These are phyloP conservation scores for Drosophila incognita DNA, from an alignment of 2,888 invertebrate species.

Conservation along the genomic window DNA sequence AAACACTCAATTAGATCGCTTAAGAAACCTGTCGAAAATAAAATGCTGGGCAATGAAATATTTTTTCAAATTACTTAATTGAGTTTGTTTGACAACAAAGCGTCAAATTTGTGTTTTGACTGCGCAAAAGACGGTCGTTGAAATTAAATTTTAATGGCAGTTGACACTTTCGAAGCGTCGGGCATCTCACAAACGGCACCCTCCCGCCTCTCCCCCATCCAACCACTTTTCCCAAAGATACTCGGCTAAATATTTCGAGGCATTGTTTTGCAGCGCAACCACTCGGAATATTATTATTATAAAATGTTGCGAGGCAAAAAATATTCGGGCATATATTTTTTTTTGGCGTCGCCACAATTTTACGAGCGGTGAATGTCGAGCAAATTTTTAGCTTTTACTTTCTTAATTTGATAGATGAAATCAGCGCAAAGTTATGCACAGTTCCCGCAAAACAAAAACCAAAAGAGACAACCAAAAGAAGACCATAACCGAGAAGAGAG, in stretches of 20 bases:
- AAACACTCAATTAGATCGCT: slow-evolving; percentile 43
- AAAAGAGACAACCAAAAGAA: not conserved
- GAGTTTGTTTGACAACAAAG: slow-evolving; percentile 42
- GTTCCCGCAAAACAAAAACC: slow-evolving; percentile 12
- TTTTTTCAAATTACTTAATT: slow-evolving; percentile 44
- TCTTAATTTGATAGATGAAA: slow-evolving; percentile 78
- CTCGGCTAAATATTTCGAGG: slow-evolving; percentile 18
- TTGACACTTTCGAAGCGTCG: slow-evolving; percentile 57
- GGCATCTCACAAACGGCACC: not conserved
- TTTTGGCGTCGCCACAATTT: slow-evolving; percentile 61
- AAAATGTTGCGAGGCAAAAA: slow-evolving; percentile 32
- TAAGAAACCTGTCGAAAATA: slow-evolving; percentile 29
- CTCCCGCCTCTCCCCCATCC: not conserved
- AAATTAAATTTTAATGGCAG: slow-evolving; percentile 67
- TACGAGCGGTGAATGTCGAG: slow-evolving; percentile 53
- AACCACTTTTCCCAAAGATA: not conserved
- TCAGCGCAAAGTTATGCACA: slow-evolving; percentile 69
- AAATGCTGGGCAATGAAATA: slow-evolving; percentile 15
- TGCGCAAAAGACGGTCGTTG: slow-evolving; percentile 46
- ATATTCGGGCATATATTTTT: slow-evolving; percentile 11
- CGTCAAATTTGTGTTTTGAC: slow-evolving; percentile 38
- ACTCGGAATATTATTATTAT: slow-evolving; percentile 28
- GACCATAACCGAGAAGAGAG: not conserved
- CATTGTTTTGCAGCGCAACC: slow-evolving; percentile 31
- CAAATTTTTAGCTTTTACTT: slow-evolving; percentile 67